Percentiles rank a stretch among this genome's conserved stretches.
These are phyloP conservation scores for Laupala kohalensis DNA, from an alignment of 1,140 invertebrate species.

Conservation along the genomic window DNA sequence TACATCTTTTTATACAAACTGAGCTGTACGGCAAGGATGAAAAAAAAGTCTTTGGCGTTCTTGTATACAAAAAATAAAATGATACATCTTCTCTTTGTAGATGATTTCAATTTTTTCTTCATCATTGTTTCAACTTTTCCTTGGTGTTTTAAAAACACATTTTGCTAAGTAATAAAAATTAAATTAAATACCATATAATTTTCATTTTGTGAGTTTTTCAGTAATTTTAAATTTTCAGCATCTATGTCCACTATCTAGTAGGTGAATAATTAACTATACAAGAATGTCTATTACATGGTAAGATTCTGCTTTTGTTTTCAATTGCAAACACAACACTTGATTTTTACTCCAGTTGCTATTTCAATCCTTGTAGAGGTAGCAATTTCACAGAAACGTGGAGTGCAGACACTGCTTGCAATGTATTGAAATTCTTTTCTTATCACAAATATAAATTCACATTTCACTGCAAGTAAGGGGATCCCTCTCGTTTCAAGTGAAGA, in stretches of 20 bases:
- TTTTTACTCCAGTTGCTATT: neutral
- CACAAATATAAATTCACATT: no score
- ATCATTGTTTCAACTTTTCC: neutral
- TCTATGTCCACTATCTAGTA: neutral
- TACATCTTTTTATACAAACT: neutral
- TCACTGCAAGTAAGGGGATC: no score
- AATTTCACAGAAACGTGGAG: neutral
- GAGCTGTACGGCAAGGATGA: neutral
- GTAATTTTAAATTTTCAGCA: neutral
- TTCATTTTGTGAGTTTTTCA: neutral
- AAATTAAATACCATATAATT: neutral
- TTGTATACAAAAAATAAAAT: slow-evolving; percentile 9
- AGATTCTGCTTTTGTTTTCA: neutral
- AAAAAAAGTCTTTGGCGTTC: slow-evolving; percentile 5
- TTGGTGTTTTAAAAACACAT: neutral
- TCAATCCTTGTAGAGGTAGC: neutral
- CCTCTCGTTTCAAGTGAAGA: no score
- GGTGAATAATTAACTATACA: neutral
- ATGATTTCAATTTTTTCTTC: neutral
- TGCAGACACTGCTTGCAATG: neutral
- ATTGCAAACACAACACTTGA: neutral
- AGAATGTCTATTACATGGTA: neutral
- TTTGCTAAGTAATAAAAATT: neutral
- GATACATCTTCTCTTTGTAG: neutral
- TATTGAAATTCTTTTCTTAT: neutral